Evolutionary conservation across 2,113 vertebrate genomes (phyloP), one percentile per base, ranked within the genome.

Genomic region (Rhinopithecus roxellana): DNA sequence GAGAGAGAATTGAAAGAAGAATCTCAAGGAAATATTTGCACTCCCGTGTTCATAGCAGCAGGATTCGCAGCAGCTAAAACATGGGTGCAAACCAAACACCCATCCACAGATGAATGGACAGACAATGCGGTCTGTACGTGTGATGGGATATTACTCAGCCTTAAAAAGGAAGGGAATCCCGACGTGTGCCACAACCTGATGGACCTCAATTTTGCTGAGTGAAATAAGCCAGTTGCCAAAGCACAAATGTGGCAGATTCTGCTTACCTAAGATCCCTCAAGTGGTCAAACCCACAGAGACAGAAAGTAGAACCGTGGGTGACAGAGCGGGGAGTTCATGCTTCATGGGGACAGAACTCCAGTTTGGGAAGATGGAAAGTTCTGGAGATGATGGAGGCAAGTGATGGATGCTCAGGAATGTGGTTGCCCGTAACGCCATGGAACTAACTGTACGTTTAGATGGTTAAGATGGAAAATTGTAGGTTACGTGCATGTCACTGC

Each of bases 51-150:
- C 27, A 8, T 7, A n/a, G 43, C 61, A 16, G 45, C 38, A 45
- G 20, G 14, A 84, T 18, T 25, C 22, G 3, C 70, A 40, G 38
- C 9, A 74, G 22, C 70, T 7, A 27, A 27, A 45, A 45, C 12
- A 43, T 17, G 74, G 74, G 5, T 4, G 25, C 74, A 45, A 30
- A 45, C 43, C 13, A 1, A 48, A 43, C 7, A 14, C 45, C 43
- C 74, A 30, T 8, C 27, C 1, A 16, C 74, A 16, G 7, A 16
- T 30, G 22, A 17, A 45, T 17, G 74, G 25, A 45, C 4, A 30
- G 14, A 45, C 25, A 45, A 7, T 3, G 13, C 0, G 3, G 43
- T 8, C 40, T 11, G 11, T 14, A 3, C 20, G 14, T 11, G 8
- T 9, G 12, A 82, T 8, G n/a, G 22, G 70, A 4, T 50, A n/a